Percentiles rank a stretch among this genome's conserved stretches.
Evolutionary conservation across 2,113 vertebrate species (phyloP).

Genomic region (Litocranius walleri): DNA sequence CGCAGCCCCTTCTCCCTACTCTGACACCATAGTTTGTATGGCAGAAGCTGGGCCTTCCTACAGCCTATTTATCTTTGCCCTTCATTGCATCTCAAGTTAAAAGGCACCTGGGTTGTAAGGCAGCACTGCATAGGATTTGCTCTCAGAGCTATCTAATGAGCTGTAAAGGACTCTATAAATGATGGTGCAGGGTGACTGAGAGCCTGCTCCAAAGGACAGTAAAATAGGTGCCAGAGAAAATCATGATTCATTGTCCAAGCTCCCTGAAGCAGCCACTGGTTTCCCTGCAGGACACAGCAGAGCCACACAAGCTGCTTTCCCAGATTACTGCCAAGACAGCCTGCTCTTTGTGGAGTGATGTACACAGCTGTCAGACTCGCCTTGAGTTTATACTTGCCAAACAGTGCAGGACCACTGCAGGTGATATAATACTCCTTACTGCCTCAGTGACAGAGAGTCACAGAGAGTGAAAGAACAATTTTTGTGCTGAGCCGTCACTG

Average conservation of each 20-base stretch:
- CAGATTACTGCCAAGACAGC: constrained; percentile 2
- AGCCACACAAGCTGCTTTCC: neutral
- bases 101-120: neutral
- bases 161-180: constrained; percentile 42
- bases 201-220: neutral
- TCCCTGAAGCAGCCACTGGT: constrained; percentile 38
- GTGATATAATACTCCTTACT: neutral
- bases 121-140: constrained; percentile 6
- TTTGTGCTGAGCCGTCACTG: neutral
- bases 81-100: neutral
- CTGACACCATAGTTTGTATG: fast-evolving
- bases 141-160: constrained; percentile 55
- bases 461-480: neutral
- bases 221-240: constrained; percentile 54
- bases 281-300: neutral
- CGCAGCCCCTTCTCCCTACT: fast-evolving
- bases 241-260: constrained; percentile 19
- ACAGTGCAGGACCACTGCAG: neutral
- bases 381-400: neutral
- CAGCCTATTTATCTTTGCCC: neutral
- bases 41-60: neutral
- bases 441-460: neutral
- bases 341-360: neutral
- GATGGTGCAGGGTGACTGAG: neutral
- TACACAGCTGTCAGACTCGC: fast-evolving